Evolutionary conservation across 92 coral and sea anemone genomes (phyloP), one percentile per base, ranked within the genome.

Genomic region (Pocillopora grandis): DNA sequence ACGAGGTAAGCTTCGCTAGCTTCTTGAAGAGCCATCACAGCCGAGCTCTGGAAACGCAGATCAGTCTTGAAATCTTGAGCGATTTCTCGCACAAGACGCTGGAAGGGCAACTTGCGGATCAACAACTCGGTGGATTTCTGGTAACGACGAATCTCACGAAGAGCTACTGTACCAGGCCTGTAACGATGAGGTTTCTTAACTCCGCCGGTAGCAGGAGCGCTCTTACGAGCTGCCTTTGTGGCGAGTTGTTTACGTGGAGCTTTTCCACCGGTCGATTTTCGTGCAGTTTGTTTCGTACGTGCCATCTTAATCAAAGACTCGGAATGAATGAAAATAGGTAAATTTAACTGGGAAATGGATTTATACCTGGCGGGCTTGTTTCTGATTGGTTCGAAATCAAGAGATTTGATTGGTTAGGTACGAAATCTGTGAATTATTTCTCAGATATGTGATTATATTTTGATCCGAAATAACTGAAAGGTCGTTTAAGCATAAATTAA

Each of bases 101-200:
- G 98, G 93, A 95, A 95, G 90, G 98, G 98, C 80, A 95, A 91
- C 95, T 95, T 95, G 90, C 98, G 98, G 90, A 95, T 95, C 95
- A 95, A 75, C 86, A 95, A 90, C 93, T 95, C 98, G 88, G 98
- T 95, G 17, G 98, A 95, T 76, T 95, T 95, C 93, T 95, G 98
- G 87, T 95, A 95, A 76, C 98, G 98, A 89, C 98, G 97, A 95
- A 93, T 95, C 93, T 95, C 98, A 83, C 98, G 98, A 87, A 95
- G 98, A 87, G 98, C 98, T 84, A 95, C 98, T 78, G 98, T 95
- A 80, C 98, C 98, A 68, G 98, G 98, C 93, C 98, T 95, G 98
- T 95, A 95, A 86, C 98, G 97, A 89, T 95, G 98, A 84, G 98
- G 98, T 92, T 95, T 95, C 94, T 95, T 95, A 67, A 95, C 98